These are phyloP conservation scores for Aphaenogaster rudis DNA, from an alignment of 1,140 invertebrate genomes.

Conservation along the genomic window DNA sequence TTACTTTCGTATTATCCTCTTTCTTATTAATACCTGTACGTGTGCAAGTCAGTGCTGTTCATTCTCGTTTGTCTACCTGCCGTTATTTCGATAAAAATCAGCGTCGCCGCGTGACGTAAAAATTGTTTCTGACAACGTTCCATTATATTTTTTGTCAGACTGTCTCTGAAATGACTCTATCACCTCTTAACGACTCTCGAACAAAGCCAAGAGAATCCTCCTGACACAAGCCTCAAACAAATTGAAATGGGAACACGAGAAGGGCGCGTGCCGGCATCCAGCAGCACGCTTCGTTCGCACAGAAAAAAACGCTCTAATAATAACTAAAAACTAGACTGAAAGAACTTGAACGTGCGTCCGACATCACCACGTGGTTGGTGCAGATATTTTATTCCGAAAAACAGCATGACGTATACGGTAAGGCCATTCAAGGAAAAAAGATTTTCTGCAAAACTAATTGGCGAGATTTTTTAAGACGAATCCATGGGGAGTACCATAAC, in stretches of 20 bases:
- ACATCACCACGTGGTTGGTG: background rate
- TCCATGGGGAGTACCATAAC: constrained; percentile 71
- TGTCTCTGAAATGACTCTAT: constrained; percentile 46
- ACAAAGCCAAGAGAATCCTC: constrained; percentile 44
- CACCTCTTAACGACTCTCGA: constrained; percentile 29
- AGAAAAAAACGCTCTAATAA: constrained; percentile 85
- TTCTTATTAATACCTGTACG: constrained; percentile 15
- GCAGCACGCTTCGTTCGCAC: constrained; percentile 66
- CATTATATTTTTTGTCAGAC: constrained; percentile 36
- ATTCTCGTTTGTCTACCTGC: constrained; percentile 21
- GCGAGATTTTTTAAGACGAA: constrained; percentile 21
- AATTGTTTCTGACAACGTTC: constrained; percentile 10
- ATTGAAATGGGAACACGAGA: constrained; percentile 68
- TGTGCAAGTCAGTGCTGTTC: constrained; percentile 14
- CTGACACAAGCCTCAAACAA: constrained; percentile 75
- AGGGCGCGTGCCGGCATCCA: constrained; percentile 69
- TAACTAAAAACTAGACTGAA: constrained; percentile 81
- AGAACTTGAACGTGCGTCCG: background rate
- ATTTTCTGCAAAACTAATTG: background rate
- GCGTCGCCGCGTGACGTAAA: constrained; percentile 11
- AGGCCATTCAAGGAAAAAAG: background rate
- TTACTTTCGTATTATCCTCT: constrained; percentile 7
- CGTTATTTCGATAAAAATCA: constrained; percentile 37
- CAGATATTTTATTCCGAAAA: background rate
- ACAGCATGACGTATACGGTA: background rate